Conservation (phyloP, 2,797 vertebrate genomes). For the Vespertilio murinus region DNA sequence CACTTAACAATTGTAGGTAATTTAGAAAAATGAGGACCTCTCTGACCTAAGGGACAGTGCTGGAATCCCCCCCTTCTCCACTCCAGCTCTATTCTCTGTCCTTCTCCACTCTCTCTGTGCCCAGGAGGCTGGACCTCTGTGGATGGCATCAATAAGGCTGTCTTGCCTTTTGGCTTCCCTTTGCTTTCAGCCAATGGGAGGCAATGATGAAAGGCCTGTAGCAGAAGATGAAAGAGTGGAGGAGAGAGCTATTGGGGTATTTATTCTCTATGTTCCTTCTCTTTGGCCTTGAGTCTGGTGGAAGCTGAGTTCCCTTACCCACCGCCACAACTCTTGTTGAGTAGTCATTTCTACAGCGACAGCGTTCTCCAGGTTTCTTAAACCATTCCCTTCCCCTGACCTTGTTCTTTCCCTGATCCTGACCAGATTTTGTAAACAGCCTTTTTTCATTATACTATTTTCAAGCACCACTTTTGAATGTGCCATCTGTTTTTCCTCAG, state of each 20-base stretch:
- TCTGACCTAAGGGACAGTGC: neutral
- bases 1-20: neutral
- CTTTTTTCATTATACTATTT: neutral
- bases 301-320: neutral
- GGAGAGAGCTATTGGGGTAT: neutral
- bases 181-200: slow-evolving; percentile 58
- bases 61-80: neutral
- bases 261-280: slow-evolving; percentile 41
- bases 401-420: neutral
- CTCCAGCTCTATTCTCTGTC: neutral
- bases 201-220: slow-evolving; percentile 21
- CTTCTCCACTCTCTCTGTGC: neutral
- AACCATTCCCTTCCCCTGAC: neutral
- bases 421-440: neutral
- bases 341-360: neutral
- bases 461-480: neutral
- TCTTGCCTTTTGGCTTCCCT: slow-evolving; percentile 47
- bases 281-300: neutral
- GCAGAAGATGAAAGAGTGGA: slow-evolving; percentile 16
- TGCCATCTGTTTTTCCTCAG: neutral
- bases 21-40: neutral
- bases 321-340: neutral
- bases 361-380: neutral
- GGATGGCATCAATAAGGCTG: slow-evolving; percentile 26
- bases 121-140: neutral